Conservation (phyloP, 2,113 vertebrate species). For the Crotalus horridus region DNA sequence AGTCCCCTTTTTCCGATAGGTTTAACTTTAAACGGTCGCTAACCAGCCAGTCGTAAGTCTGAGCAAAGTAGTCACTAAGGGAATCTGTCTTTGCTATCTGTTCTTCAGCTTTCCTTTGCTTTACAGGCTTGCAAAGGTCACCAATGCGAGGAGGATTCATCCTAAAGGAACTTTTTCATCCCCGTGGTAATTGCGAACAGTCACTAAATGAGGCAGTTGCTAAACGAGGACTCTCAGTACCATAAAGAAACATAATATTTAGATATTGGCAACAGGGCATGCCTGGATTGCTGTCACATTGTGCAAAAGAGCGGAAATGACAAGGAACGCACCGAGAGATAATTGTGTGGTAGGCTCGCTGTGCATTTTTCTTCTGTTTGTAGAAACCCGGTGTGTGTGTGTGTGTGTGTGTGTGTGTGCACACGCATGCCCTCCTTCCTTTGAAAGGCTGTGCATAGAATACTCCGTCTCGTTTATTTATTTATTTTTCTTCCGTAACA, state of each 20-base stretch:
- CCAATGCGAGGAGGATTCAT: accelerated
- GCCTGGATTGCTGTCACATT: background rate
- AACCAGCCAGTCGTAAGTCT: background rate
- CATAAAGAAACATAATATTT: background rate
- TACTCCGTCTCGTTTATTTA: background rate
- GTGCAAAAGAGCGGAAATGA: background rate
- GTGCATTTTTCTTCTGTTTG: background rate
- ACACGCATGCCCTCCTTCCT: background rate
- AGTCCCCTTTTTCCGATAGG: no score
- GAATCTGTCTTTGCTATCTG: background rate
- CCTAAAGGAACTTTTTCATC: background rate
- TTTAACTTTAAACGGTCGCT: no score
- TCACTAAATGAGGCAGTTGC: no score
- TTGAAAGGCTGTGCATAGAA: no score
- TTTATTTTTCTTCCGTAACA: background rate
- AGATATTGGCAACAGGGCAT: background rate
- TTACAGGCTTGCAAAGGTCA: background rate
- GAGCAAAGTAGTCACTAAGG: background rate
- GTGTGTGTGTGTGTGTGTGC: no score
- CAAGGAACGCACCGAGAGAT: background rate
- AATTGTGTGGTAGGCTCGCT: background rate
- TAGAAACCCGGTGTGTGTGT: background rate
- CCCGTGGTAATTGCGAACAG: background rate
- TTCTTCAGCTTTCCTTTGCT: background rate
- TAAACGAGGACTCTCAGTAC: background rate